phyloP scores from a whole-genome alignment of 2,888 invertebrate genomes.

The Torymus texanus region DNA sequence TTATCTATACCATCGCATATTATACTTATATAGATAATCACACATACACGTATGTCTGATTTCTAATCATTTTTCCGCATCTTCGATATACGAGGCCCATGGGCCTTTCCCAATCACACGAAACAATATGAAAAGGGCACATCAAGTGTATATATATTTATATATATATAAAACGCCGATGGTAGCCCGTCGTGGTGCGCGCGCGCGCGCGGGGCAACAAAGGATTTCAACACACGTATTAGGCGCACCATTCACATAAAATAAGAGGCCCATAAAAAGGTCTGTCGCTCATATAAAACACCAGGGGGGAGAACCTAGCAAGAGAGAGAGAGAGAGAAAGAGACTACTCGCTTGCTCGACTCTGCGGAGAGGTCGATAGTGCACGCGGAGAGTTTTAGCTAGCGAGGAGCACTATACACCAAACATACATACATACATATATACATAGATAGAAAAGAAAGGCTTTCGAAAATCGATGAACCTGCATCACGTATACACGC shows the following conservation, averaged over 20 bases:
- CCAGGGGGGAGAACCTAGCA: not conserved
- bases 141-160: no score
- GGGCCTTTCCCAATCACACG: constrained; percentile 8
- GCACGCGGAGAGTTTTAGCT: not conserved
- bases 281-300: constrained; percentile 42
- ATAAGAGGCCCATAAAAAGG: constrained; percentile 49
- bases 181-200: not conserved
- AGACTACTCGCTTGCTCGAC: no score
- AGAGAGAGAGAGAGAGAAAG: not conserved
- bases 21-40: no score
- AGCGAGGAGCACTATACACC: no score
- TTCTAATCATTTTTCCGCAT: no score
- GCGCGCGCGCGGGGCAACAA: constrained; percentile 26
- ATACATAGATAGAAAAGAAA: constrained; percentile 40
- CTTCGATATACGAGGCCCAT: no score
- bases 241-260: constrained; percentile 42
- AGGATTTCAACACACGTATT: constrained; percentile 49
- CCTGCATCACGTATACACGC: constrained; percentile 24
- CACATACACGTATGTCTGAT: no score
- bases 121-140: constrained; percentile 25
- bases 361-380: constrained; percentile 14
- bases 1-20: no score
- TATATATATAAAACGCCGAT: no score
- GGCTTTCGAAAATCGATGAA: constrained; percentile 56
- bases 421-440: no score